phyloP scores from a whole-genome alignment of 2,888 invertebrate genomes.

The Drosophila putrida region DNA sequence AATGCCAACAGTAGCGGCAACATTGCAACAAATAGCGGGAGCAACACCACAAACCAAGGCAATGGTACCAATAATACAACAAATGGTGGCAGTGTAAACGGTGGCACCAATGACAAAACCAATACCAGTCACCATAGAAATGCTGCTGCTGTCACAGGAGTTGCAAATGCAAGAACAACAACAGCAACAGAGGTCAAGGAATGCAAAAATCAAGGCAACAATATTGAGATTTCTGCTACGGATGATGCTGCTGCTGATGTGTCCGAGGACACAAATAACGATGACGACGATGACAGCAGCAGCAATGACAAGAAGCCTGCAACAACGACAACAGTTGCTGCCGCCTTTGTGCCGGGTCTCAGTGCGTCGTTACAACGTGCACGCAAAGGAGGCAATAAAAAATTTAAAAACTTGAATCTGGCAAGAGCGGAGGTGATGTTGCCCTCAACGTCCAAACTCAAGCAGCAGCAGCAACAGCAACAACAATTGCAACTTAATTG shows the following conservation, averaged over 20 bases:
- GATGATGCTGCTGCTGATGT: slow-evolving; percentile 18
- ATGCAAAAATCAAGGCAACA: slow-evolving; percentile 55
- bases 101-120: slow-evolving; percentile 44
- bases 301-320: slow-evolving; percentile 57
- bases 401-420: slow-evolving; percentile 83
- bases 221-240: background rate
- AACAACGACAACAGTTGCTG: slow-evolving; percentile 18
- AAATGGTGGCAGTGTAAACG: slow-evolving; percentile 53
- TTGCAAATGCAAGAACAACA: slow-evolving; percentile 16
- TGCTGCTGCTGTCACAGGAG: slow-evolving; percentile 24
- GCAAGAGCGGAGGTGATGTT: slow-evolving; percentile 82
- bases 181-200: slow-evolving; percentile 41
- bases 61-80: slow-evolving; percentile 27
- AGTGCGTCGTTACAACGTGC: slow-evolving; percentile 62
- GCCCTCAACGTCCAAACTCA: slow-evolving; percentile 82
- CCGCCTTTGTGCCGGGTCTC: slow-evolving; percentile 21
- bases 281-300: slow-evolving; percentile 57
- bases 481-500: slow-evolving; percentile 78
- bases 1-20: slow-evolving; percentile 23
- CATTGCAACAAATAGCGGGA: slow-evolving; percentile 22
- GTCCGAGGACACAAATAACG: slow-evolving; percentile 52
- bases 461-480: slow-evolving; percentile 71
- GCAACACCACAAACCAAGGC: slow-evolving; percentile 35
- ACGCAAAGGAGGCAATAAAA: slow-evolving; percentile 77
- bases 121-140: slow-evolving; percentile 50